phyloP scores from a whole-genome alignment of 2,113 vertebrate species.

The Vidua chalybeata region DNA sequence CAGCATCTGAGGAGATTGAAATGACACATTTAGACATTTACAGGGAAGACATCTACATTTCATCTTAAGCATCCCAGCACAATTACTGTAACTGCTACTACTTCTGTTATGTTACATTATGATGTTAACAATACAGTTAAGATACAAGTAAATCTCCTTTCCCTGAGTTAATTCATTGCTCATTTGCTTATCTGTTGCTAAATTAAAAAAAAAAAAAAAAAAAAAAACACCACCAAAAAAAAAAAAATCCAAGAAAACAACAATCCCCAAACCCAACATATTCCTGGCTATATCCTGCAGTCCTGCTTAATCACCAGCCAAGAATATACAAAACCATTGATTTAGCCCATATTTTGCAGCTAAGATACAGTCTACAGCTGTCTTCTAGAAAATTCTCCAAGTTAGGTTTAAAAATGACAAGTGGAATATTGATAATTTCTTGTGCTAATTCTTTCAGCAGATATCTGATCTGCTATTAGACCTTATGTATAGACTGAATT shows the following conservation, averaged over 20 bases:
- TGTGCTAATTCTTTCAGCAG: neutral
- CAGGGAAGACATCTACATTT: neutral
- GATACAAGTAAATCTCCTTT: neutral
- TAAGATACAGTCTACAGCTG: neutral
- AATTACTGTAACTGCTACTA: neutral
- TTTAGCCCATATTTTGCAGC: neutral
- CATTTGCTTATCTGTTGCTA: neutral
- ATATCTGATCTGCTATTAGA: neutral
- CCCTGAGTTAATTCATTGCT: neutral
- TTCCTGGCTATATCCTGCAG: neutral
- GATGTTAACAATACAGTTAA: neutral
- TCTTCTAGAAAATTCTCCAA: neutral
- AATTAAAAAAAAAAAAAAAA: neutral
- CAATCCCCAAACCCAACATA: neutral
- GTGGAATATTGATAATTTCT: neutral
- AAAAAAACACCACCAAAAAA: neutral
- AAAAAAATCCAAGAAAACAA: neutral
- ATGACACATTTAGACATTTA: neutral
- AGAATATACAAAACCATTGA: neutral
- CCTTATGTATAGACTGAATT: neutral
- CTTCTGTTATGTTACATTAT: neutral
- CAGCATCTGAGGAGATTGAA: neutral
- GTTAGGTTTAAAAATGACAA: neutral
- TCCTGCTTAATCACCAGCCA: neutral
- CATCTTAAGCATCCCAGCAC: neutral